These are phyloP conservation scores for Drosophila kambysellisi DNA, from an alignment of 2,888 invertebrate species.

Conservation along the genomic window DNA sequence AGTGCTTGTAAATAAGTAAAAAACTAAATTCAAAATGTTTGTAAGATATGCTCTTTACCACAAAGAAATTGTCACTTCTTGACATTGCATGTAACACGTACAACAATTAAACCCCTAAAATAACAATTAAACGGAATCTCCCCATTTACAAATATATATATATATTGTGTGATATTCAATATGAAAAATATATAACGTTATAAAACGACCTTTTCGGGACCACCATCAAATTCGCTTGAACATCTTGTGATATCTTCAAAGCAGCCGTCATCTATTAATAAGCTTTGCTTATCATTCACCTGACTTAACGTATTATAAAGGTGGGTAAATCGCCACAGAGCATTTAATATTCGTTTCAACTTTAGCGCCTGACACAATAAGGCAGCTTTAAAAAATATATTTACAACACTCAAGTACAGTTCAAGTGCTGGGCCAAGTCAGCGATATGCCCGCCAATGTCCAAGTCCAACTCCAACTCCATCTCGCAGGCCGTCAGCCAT, in stretches of 20 bases:
- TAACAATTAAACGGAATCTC: background rate
- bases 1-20: conserved; percentile 33
- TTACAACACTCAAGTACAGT: conserved; percentile 81
- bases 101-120: background rate
- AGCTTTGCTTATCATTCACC: conserved; percentile 63
- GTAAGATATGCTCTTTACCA: conserved; percentile 57
- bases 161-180: background rate
- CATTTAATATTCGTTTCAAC: conserved; percentile 72
- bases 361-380: conserved; percentile 57
- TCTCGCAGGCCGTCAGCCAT: conserved; percentile 36
- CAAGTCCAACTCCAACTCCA: conserved; percentile 42
- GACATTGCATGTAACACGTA: conserved; percentile 31
- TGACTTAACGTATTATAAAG: background rate
- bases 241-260: conserved; percentile 42
- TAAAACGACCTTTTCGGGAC: conserved; percentile 28
- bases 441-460: conserved; percentile 63
- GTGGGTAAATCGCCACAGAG: conserved; percentile 40
- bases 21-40: conserved; percentile 46
- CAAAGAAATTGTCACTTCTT: conserved; percentile 25
- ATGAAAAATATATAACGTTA: background rate
- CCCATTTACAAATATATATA: background rate
- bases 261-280: conserved; percentile 68
- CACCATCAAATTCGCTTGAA: conserved; percentile 52
- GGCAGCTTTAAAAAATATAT: conserved; percentile 81
- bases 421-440: conserved; percentile 79